Base-by-base conservation (phyloP, 2,113 vertebrate genomes). In the Chloropsis cyanopogon region DNA sequence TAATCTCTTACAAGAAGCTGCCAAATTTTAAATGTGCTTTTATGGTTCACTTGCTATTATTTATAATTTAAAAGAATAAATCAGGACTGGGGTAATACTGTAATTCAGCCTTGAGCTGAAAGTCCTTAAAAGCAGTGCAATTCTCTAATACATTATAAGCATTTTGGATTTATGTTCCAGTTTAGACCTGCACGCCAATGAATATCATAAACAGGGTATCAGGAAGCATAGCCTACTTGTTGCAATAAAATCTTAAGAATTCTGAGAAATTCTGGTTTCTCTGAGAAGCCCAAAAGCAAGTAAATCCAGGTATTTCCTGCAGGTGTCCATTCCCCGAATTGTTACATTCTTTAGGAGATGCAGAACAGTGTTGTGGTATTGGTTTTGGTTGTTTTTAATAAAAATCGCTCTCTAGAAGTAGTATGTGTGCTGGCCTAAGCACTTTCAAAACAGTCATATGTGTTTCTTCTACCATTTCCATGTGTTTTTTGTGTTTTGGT, bases 41-140 rank as follows among this genome's bases (percentile, higher is more conserved):
- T 86, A 86, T 88, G 83, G 80, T 63, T 94, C 72, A 42, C 25
- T 96, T 90, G 64, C 52, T 54, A 31, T 88, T 90, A 91, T 88
- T 93, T 94, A 23, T 86, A 87, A 81, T 89, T 89, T 47, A 77
- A 65, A 94, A 83, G 54, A 56, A 25, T 88, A 88, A 77, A 63
- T 88, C 47, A 28, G 12, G 35, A 35, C 63, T 65, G 29, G 47
- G 26, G 19, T 88, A 83, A 70, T 80, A 33, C 46, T 26, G 1
- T 80, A 92, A 88, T 88, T 90, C 54, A 69, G 2, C 47, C 60
- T 92, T 23, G 8, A 88, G 56, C 65, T 86, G 31, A 12, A 92
- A 77, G 68, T 69, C 44, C 33, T 90, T 88, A 86, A 66, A 37
- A 50, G 19, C 47, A 77, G 39, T 54, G 29, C 86, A 70, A 57